Base-by-base conservation (phyloP, 2,797 vertebrate species). In the Selene dorsalis region DNA sequence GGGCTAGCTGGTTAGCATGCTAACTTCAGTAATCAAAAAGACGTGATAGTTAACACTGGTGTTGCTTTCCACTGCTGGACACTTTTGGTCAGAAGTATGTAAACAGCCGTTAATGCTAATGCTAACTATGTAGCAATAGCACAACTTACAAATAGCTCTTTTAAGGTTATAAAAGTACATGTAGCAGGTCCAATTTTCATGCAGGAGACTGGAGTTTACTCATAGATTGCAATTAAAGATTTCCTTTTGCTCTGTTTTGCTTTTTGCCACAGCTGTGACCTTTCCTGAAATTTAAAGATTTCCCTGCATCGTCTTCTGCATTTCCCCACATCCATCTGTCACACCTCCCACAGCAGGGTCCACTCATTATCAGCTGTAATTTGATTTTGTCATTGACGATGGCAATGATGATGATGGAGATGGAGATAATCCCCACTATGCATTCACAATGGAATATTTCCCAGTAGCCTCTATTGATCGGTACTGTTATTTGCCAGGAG, bases 401-500 rank as follows among this genome's bases (percentile, higher is more conserved):
- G 92, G 88, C 88, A 88, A 82, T 88, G 91, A 89, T 81, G 82
- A 82, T 88, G 91, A 89, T 81, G 82, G 84, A 82, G 90, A 89
- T 78, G 73, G 73, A 22, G 35, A 64, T 92, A 92, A 94, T 93
- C 91, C 90, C 88, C 84, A 7, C 84, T 90, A 84, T 89, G 88
- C 89, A 92, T 93, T 91, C 85, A 85, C 84, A 77, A 87, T 86
- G 87, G 91, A 93, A 94, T 94, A 94, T 94, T 91, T 94, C 88
- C 93, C 91, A 90, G 89, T 90, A 91, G 92, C 88, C 84, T 81
- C 56, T 92, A 95, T 95, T 93, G 94, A 95, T 95, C 75, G 84
- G 90, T 92, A 93, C 93, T 94, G 92, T 93, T 95, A 94, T 95
- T 95, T 95, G 94, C 94, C 82, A 83, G 79, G 88, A 83, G 94